Conservation (phyloP, 2,113 vertebrate species). For the Carlito syrichta region DNA sequence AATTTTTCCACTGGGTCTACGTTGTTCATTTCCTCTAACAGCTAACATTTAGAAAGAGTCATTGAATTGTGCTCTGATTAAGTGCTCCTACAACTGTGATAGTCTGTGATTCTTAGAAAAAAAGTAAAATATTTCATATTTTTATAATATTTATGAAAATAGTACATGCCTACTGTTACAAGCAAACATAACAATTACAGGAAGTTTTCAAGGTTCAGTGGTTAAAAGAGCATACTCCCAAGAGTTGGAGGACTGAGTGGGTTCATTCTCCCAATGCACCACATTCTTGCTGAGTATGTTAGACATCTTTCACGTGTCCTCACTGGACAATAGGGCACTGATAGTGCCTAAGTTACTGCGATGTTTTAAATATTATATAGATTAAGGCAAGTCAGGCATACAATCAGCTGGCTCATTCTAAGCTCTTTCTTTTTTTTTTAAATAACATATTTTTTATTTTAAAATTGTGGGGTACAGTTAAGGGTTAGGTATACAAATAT, state of each 20-base stretch:
- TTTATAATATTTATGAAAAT: background rate
- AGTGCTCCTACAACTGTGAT: background rate
- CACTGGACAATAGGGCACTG: rapidly evolving
- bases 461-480: too few species aligned
- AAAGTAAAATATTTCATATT: background rate
- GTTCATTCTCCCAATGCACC: rapidly evolving
- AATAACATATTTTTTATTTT: too few species aligned
- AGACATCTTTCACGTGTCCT: rapidly evolving
- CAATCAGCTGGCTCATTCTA: rapidly evolving
- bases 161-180: background rate
- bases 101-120: background rate
- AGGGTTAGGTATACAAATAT: too few species aligned
- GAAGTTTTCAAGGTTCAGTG: background rate
- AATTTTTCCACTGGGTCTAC: rapidly evolving
- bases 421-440: too few species aligned
- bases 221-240: background rate
- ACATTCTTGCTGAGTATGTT: rapidly evolving
- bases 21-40: background rate
- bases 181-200: too few species aligned
- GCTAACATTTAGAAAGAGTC: too few species aligned
- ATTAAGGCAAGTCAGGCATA: rapidly evolving
- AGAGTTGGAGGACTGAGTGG: background rate
- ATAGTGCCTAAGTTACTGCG: rapidly evolving
- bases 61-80: background rate
- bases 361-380: background rate